These are phyloP conservation scores for Boloria selene DNA, from an alignment of 2,888 invertebrate species.

Conservation along the genomic window DNA sequence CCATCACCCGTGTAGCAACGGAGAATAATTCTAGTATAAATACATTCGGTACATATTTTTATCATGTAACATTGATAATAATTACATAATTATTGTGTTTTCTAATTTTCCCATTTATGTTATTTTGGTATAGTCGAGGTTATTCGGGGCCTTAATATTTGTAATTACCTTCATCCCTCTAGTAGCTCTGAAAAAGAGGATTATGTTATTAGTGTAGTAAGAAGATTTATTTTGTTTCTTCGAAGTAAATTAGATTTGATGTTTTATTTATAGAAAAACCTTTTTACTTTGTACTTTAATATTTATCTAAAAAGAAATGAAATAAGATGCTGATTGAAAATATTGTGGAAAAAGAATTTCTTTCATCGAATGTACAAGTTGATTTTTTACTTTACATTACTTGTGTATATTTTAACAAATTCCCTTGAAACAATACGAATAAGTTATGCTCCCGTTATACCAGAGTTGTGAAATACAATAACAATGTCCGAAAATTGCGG, in stretches of 20 bases:
- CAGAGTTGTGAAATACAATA: constrained; percentile 1
- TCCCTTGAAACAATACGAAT: neutral
- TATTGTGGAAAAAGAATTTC: neutral
- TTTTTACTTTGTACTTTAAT: neutral
- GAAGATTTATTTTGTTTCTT: neutral
- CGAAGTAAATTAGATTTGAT: neutral
- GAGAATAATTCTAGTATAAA: no score
- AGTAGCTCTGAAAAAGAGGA: neutral
- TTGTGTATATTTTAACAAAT: constrained; percentile 3
- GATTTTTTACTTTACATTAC: neutral
- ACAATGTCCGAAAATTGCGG: constrained; percentile 5
- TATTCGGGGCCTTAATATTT: neutral
- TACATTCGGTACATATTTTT: no score
- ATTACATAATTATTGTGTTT: no score
- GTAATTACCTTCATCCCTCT: neutral
- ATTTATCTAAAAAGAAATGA: neutral
- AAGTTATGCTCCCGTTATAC: constrained; percentile 5
- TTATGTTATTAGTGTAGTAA: neutral
- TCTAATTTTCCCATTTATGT: no score
- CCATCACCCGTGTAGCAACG: no score
- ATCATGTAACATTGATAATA: no score
- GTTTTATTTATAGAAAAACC: neutral
- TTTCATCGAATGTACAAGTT: neutral
- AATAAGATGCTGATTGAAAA: neutral
- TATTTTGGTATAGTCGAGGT: no score